A percentile compares a stretch with the other conserved stretches of the same genome.
Evolutionary conservation across 2,888 invertebrate species (phyloP).

Genomic region (Chalcis sispes): DNA sequence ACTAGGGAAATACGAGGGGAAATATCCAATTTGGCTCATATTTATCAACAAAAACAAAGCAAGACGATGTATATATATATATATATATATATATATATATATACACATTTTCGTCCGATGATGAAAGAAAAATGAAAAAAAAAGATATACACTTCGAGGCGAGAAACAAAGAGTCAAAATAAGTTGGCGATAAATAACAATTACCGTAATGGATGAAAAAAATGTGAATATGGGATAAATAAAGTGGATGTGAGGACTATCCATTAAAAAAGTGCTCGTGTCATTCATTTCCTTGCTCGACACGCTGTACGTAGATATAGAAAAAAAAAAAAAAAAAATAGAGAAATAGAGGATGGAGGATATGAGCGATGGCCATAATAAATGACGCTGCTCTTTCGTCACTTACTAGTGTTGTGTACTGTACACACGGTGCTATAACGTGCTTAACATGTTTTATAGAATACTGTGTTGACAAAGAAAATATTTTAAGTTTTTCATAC

Average conservation of each 20-base stretch:
- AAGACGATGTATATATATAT: no score
- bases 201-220: neutral
- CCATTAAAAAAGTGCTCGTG: conserved; percentile 50
- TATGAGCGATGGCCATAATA: conserved; percentile 43
- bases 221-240: neutral
- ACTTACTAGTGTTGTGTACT: no score
- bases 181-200: conserved; percentile 11
- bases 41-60: neutral
- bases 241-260: neutral
- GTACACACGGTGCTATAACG: no score
- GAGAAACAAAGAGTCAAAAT: neutral
- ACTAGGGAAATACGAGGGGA: neutral
- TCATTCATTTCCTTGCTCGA: conserved; percentile 44
- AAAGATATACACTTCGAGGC: no score
- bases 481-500: no score
- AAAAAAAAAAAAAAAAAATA: no score
- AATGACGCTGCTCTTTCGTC: conserved; percentile 46
- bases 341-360: neutral
- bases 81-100: no score
- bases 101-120: no score
- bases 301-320: conserved; percentile 30
- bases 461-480: no score
- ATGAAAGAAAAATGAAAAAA: no score
- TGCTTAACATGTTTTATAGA: no score
- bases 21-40: neutral